Base-by-base conservation (phyloP, 2,113 vertebrate genomes). In the Cyprinodon brontotheroides region DNA sequence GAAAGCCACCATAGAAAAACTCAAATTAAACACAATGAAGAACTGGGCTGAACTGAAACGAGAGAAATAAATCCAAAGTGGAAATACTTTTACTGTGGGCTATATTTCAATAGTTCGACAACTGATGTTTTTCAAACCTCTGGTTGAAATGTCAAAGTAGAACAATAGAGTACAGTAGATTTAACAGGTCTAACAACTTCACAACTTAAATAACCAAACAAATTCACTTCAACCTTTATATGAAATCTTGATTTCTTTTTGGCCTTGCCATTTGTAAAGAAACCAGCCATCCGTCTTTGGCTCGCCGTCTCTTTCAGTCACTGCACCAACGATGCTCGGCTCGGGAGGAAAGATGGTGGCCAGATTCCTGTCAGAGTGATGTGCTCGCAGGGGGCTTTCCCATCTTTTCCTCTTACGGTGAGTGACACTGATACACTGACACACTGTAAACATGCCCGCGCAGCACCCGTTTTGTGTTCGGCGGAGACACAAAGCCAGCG, bases 291-390 rank as follows among this genome's bases (percentile, higher is more conserved):
- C 67, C 61, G 53, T 12, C 11, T 61, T 62, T 41, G 15, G 3
- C 48, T 15, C 40, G 53, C 66, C 74, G 50, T 38, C 63, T 22
- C 72, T 62, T 82, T 75, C 53, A 38, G n/a, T 61, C 36, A 45
- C 59, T 64, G 38, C 64, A 65, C 78, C 88, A 76, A 87, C 78
- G 71, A 79, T 82, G 71, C 8, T 61, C 43, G 83, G 81, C 70
- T 89, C 80, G 78, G 75, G 88, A 86, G 88, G 81, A 68, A 70
- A 88, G 82, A 91, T 75, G 75, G 90, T 86, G 90, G 87, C 91
- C 92, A 93, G 87, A 87, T 88, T 91, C 86, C 85, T 91, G 91
- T 94, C 93, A 92, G 79, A 86, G 84, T 93, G 92, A 88, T 89
- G 84, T 89, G 86, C 87, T 92, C 39, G 63, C 88, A 80, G 87